Conservation (phyloP, 2,797 vertebrate genomes). For the Trematomus bernacchii region DNA sequence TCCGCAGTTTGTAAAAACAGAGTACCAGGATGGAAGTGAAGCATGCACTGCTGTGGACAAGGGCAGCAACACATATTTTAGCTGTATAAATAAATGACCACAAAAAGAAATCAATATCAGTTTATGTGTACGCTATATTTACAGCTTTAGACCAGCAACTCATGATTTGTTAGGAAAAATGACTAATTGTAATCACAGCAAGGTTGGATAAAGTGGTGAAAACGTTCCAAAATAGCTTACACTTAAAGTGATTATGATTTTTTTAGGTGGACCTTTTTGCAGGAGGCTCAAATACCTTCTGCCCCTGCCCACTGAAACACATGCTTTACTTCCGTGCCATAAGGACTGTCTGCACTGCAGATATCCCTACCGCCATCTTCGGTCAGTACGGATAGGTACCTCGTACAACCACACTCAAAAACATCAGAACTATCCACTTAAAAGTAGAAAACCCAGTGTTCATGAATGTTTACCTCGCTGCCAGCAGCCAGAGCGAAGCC, state of each 20-base stretch:
- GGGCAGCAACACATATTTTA: background rate
- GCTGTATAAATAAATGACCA: background rate
- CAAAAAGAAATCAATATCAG: no score
- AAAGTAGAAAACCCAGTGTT: background rate
- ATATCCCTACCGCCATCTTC: background rate
- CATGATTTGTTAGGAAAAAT: background rate
- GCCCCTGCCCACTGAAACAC: background rate
- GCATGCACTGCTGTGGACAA: background rate
- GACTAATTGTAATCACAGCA: no score
- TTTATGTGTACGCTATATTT: no score
- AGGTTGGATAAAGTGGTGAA: background rate
- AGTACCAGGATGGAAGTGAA: background rate
- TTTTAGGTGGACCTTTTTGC: background rate
- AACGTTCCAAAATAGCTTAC: background rate
- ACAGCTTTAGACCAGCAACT: background rate
- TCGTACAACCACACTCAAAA: background rate
- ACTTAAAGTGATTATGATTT: no score
- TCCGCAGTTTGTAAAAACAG: background rate
- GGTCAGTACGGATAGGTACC: background rate
- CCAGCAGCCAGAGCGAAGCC: conserved; percentile 94
- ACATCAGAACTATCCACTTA: background rate
- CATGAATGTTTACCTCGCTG: conserved; percentile 87
- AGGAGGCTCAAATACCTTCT: no score
- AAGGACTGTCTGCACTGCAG: background rate
- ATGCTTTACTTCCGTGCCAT: background rate